Evolutionary conservation across 2,797 vertebrate species (phyloP).

Genomic region (Capromys pilorides): DNA sequence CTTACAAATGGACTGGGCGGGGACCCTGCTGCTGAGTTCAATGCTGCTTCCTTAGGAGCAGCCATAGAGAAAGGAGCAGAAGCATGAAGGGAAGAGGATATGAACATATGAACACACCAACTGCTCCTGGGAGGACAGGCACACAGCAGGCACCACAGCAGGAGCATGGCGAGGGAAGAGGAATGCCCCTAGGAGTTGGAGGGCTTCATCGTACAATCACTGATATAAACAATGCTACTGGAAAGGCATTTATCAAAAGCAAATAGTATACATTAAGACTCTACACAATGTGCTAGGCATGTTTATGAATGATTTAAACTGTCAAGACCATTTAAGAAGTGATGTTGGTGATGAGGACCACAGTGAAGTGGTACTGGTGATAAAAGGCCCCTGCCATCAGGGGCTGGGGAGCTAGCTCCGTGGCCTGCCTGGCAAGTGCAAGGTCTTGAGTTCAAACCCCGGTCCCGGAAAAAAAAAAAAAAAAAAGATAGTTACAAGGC

Average conservation of each 20-base stretch:
- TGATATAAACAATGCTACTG: neutral
- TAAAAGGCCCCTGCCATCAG: neutral
- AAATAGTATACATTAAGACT: neutral
- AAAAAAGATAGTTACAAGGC: no score
- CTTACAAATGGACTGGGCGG: neutral
- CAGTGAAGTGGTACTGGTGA: neutral
- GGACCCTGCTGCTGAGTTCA: no score
- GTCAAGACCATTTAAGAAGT: neutral
- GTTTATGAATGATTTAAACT: neutral
- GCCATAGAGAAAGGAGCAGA: neutral
- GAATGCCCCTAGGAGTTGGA: neutral
- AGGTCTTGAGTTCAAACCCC: no score
- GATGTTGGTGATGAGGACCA: neutral
- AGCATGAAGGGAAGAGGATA: neutral
- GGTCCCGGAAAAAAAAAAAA: no score
- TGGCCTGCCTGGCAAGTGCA: no score
- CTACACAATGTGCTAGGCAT: neutral
- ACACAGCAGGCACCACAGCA: neutral
- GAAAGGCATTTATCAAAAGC: neutral
- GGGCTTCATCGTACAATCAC: neutral
- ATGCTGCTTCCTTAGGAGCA: neutral
- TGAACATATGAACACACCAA: neutral
- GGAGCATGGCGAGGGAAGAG: neutral
- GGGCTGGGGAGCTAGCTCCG: no score
- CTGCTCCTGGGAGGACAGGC: neutral